Evolutionary conservation across 2,888 invertebrate genomes (phyloP).

Genomic region (Caenorhabditis uteleia): DNA sequence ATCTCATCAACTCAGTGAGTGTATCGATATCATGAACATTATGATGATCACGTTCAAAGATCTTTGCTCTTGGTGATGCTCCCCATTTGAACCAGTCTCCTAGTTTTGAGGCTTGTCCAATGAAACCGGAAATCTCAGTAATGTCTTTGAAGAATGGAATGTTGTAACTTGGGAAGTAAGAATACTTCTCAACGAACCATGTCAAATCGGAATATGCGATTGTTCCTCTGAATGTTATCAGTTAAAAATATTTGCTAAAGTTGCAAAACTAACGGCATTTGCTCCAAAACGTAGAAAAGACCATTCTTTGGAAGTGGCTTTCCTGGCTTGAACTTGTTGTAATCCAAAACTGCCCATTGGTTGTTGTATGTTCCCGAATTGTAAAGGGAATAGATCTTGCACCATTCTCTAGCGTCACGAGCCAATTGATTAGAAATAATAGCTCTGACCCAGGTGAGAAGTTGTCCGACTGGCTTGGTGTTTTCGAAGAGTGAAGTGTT

Average conservation of each 20-base stretch:
- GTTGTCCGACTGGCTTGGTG: conserved; percentile 75
- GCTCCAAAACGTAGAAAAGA: conserved; percentile 81
- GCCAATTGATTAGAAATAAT: conserved; percentile 85
- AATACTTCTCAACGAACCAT: conserved; percentile 70
- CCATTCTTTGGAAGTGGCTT: conserved; percentile 69
- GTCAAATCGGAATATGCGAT: conserved; percentile 64
- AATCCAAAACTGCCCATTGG: conserved; percentile 85
- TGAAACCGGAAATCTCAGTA: conserved; percentile 76
- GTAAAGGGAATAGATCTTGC: conserved; percentile 76
- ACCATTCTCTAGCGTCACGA: conserved; percentile 79
- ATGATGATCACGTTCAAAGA: conserved; percentile 73
- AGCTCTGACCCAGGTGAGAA: conserved; percentile 78
- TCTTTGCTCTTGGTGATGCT: conserved; percentile 71
- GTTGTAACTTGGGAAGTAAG: conserved; percentile 82
- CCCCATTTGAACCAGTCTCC: conserved; percentile 77
- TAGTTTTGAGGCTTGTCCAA: conserved; percentile 73
- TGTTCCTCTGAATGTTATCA: conserved; percentile 53
- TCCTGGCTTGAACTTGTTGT: conserved; percentile 76
- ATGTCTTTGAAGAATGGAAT: conserved; percentile 77
- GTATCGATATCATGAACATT: conserved; percentile 75
- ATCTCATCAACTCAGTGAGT: conserved; percentile 75
- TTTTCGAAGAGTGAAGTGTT: conserved; percentile 79
- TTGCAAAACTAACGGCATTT: conserved; percentile 72
- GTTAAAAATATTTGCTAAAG: not conserved
- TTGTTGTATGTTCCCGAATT: conserved; percentile 84